Conservation (phyloP, 2,113 vertebrate species). For the Sitta europaea region DNA sequence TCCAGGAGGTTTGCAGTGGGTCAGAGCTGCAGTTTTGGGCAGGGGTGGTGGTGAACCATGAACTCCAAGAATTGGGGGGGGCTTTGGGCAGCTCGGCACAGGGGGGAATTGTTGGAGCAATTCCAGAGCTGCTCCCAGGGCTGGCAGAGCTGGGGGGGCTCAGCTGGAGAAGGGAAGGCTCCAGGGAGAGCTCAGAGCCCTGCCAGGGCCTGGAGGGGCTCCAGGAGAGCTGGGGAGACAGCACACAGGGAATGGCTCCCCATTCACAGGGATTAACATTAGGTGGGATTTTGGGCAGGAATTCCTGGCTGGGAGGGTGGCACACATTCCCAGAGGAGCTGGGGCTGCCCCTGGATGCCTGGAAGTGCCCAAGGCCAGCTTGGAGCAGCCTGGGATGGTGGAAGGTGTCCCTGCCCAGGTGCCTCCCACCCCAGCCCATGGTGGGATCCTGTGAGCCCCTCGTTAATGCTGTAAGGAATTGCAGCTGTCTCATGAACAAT, state of each 20-base stretch:
- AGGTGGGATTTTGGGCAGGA: rapidly evolving
- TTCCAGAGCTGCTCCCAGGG: not conserved
- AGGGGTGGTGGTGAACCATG: not conserved
- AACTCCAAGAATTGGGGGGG: not conserved
- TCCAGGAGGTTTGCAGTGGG: not conserved
- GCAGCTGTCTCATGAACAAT: not conserved
- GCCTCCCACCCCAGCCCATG: too few relatives aligned
- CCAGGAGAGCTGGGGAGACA: not conserved
- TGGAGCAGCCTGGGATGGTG: rapidly evolving
- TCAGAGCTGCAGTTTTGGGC: not conserved
- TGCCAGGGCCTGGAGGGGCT: not conserved
- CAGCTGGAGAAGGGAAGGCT: rapidly evolving
- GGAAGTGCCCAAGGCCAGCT: rapidly evolving
- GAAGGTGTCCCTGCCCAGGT: not conserved
- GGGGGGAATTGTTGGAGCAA: not conserved
- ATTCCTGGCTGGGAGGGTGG: rapidly evolving
- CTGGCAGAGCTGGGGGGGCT: not conserved
- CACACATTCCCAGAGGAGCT: not conserved
- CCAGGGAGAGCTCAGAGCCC: not conserved
- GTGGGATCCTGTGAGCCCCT: rapidly evolving
- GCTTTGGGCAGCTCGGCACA: not conserved
- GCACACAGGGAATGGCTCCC: not conserved
- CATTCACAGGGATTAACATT: rapidly evolving
- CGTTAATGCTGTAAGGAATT: rapidly evolving
- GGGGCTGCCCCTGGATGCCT: not conserved